A percentile compares a stretch with the other conserved stretches of the same genome.
These are phyloP conservation scores for Cataglyphis cursor DNA, from an alignment of 2,888 invertebrate species.

Conservation along the genomic window DNA sequence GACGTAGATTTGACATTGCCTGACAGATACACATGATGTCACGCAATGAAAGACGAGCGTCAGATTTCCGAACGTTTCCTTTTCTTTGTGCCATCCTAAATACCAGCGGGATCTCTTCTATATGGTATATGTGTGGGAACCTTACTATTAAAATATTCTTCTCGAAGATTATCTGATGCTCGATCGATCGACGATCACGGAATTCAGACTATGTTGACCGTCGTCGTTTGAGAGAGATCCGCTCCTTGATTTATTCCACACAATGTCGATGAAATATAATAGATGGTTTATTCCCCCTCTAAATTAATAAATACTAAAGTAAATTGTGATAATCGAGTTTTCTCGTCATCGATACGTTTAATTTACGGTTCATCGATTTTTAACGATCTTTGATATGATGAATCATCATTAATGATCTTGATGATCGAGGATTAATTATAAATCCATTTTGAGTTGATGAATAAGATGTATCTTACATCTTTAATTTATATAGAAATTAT, in stretches of 20 bases:
- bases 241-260: conserved; percentile 40
- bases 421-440: neutral
- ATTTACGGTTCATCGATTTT: conserved; percentile 22
- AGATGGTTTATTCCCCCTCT: neutral
- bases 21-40: neutral
- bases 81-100: conserved; percentile 41
- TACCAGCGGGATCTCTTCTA: neutral
- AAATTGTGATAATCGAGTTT: conserved; percentile 17
- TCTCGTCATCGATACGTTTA: conserved; percentile 10
- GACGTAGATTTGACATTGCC: conserved; percentile 27
- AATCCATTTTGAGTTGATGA: conserved; percentile 9
- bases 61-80: conserved; percentile 45
- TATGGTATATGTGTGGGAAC: neutral
- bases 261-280: conserved; percentile 2
- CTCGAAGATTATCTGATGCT: conserved; percentile 37
- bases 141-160: conserved; percentile 51
- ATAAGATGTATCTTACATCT: neutral
- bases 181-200: conserved; percentile 49
- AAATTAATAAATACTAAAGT: neutral
- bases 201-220: conserved; percentile 29
- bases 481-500: neutral
- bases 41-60: conserved; percentile 36
- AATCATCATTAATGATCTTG: neutral
- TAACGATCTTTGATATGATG: neutral
- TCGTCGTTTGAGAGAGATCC: conserved; percentile 16